Conservation (phyloP, 1,140 invertebrate species). For the Drosophila navojoa region DNA sequence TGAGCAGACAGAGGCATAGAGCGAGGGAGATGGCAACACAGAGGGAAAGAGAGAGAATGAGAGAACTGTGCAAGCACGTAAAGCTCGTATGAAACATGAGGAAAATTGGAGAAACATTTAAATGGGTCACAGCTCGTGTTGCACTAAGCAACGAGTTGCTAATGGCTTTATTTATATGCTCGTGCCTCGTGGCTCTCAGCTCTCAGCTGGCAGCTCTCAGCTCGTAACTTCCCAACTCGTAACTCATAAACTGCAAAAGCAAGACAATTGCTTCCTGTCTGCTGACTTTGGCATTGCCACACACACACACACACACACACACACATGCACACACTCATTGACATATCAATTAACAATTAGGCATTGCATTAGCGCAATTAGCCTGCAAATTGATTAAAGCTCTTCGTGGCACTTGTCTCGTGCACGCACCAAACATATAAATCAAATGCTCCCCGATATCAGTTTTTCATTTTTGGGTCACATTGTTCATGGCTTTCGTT, state of each 20-base stretch:
- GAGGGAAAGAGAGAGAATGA: not conserved
- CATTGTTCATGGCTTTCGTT: slow-evolving; percentile 39
- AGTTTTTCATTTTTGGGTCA: slow-evolving; percentile 59
- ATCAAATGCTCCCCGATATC: slow-evolving; percentile 56
- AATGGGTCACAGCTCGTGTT: slow-evolving; percentile 59
- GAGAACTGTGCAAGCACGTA: slow-evolving; percentile 9
- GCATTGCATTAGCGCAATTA: slow-evolving; percentile 73
- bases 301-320: slow-evolving; percentile 16
- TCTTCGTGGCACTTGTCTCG: slow-evolving; percentile 30
- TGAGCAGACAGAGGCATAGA: slow-evolving; percentile 10
- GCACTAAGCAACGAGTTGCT: slow-evolving; percentile 16
- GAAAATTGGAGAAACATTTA: slow-evolving; percentile 15
- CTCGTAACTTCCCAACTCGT: slow-evolving; percentile 24
- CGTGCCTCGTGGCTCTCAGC: slow-evolving; percentile 1
- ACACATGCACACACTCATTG: not conserved
- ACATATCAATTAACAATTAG: slow-evolving; percentile 74
- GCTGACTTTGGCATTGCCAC: slow-evolving; percentile 30
- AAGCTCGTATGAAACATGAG: slow-evolving; percentile 1
- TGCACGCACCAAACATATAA: slow-evolving; percentile 45
- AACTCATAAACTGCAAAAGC: slow-evolving; percentile 28
- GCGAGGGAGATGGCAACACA: not conserved
- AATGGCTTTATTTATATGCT: slow-evolving; percentile 54
- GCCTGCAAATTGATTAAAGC: slow-evolving; percentile 32
- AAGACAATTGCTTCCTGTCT: slow-evolving; percentile 61
- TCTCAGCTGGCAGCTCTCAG: slow-evolving; percentile 11